Evolutionary conservation across 2,888 invertebrate genomes (phyloP).

Genomic region (Lasioglossum lativentre): DNA sequence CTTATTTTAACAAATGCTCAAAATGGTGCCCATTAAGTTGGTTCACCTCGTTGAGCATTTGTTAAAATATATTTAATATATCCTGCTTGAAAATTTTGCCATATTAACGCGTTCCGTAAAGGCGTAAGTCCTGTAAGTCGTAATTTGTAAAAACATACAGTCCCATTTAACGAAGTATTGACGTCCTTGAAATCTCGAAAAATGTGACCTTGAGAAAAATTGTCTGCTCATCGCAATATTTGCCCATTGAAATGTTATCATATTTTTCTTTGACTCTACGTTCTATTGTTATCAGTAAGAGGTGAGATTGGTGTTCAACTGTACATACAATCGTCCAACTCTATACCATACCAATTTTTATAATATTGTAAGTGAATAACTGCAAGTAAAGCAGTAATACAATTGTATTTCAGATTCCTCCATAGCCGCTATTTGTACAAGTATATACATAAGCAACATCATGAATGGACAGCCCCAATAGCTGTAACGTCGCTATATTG

Average conservation of each 20-base stretch:
- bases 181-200: no score
- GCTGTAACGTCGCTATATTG: constrained; percentile 93
- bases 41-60: neutral
- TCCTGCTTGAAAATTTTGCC: no score
- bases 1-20: neutral
- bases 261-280: neutral
- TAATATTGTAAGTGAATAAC: neutral
- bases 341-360: neutral
- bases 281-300: neutral
- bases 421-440: constrained; percentile 92
- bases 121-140: no score
- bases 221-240: neutral
- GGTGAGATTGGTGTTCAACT: neutral
- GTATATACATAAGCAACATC: constrained; percentile 93
- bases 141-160: neutral
- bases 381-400: constrained; percentile 21
- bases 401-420: constrained; percentile 86
- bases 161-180: neutral
- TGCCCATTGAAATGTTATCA: neutral
- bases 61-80: neutral
- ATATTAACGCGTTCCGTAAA: no score
- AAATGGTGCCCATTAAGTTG: neutral
- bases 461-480: constrained; percentile 95
- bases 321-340: neutral
- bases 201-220: no score